phyloP scores from a whole-genome alignment of 2,888 invertebrate genomes.

The Empis stercorea region DNA sequence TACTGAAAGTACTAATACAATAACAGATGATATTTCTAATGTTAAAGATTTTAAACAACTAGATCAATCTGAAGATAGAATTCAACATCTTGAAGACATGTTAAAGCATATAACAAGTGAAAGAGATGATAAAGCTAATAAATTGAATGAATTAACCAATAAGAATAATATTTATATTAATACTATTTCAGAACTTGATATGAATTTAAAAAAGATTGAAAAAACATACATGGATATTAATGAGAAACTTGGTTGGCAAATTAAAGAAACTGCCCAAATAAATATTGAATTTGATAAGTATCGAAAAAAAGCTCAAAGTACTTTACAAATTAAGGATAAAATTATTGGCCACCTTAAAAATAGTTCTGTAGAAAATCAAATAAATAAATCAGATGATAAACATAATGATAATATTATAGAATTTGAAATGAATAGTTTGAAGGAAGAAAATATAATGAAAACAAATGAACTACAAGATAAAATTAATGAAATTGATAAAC shows the following conservation, averaged over 20 bases:
- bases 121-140: conserved; percentile 20
- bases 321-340: conserved; percentile 63
- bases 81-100: conserved; percentile 21
- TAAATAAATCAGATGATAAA: conserved; percentile 6
- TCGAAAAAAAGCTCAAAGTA: conserved; percentile 63
- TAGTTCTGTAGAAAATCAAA: conserved; percentile 16
- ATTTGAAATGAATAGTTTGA: conserved; percentile 48
- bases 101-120: conserved; percentile 20
- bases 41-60: conserved; percentile 23
- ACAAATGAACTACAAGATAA: background rate
- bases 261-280: conserved; percentile 36
- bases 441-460: conserved; percentile 23
- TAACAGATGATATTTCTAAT: conserved; percentile 28
- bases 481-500: conserved; percentile 3
- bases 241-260: conserved; percentile 38
- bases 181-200: conserved; percentile 31
- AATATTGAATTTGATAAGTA: conserved; percentile 57
- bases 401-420: conserved; percentile 33
- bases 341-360: conserved; percentile 48
- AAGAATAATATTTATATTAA: conserved; percentile 25
- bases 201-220: conserved; percentile 34
- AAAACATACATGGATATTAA: conserved; percentile 36
- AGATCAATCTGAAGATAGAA: conserved; percentile 18
- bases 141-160: conserved; percentile 17
- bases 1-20: conserved; percentile 22